Evolutionary conservation across 1,140 invertebrate genomes (phyloP).

Genomic region (Drosophila gunungcola): DNA sequence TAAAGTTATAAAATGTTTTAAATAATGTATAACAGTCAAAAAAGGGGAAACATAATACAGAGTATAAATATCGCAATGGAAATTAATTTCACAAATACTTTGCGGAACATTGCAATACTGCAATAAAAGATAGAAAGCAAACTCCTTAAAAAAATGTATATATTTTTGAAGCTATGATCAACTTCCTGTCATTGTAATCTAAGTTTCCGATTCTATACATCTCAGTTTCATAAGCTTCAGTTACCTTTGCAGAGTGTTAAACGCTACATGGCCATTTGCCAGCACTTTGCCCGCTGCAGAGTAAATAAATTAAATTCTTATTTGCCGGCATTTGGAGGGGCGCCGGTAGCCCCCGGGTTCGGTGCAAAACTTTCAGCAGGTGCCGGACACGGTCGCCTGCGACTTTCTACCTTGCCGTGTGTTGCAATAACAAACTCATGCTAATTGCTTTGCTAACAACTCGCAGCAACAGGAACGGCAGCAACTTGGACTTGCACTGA

Average conservation of each 20-base stretch:
- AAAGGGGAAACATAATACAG: no score
- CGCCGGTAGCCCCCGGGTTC: neutral
- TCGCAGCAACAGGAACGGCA: conserved; percentile 50
- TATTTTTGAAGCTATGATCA: no score
- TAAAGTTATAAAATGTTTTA: no score
- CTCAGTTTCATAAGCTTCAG: conserved; percentile 39
- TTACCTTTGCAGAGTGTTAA: conserved; percentile 58
- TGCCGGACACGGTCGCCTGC: conserved; percentile 35
- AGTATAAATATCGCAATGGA: no score
- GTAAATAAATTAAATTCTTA: conserved; percentile 81
- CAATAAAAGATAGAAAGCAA: no score
- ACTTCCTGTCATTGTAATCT: no score
- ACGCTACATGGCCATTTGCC: conserved; percentile 69
- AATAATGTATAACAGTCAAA: no score
- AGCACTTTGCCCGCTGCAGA: conserved; percentile 63
- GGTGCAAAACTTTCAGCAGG: conserved; percentile 58
- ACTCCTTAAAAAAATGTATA: no score
- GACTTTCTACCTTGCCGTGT: conserved; percentile 35
- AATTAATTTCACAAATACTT: no score
- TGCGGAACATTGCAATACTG: no score
- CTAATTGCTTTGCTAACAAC: conserved; percentile 83
- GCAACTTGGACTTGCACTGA: conserved; percentile 53
- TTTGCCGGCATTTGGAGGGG: conserved; percentile 31
- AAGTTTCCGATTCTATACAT: neutral
- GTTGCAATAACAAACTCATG: conserved; percentile 82